phyloP scores from a whole-genome alignment of 2,797 vertebrate genomes.

The Acanthurus lineatus region DNA sequence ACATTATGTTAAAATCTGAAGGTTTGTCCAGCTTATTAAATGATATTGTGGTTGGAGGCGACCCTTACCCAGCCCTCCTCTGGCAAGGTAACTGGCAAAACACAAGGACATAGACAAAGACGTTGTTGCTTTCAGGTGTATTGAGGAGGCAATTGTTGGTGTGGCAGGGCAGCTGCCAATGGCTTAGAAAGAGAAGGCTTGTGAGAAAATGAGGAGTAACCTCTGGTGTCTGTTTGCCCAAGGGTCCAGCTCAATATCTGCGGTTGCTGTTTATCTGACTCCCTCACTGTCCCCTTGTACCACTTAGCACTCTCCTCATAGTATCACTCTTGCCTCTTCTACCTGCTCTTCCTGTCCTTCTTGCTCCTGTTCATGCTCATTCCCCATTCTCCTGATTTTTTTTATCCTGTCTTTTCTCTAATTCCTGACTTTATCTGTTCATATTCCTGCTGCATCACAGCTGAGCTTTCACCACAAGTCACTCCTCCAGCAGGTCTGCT shows the following conservation, averaged over 20 bases:
- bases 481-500: constrained; percentile 33
- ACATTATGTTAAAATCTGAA: too few species aligned
- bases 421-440: not conserved
- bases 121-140: constrained; percentile 66
- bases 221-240: constrained; percentile 61
- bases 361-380: constrained; percentile 23
- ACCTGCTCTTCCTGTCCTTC: constrained; percentile 17
- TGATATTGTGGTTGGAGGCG: too few species aligned
- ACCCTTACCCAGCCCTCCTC: too few species aligned
- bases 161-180: constrained; percentile 50
- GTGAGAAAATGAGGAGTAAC: constrained; percentile 75
- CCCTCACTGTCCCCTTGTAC: constrained; percentile 46
- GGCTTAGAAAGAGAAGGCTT: constrained; percentile 41
- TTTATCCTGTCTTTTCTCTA: constrained; percentile 8
- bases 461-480: constrained; percentile 32
- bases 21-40: too few species aligned
- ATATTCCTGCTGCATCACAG: constrained; percentile 10
- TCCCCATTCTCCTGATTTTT: constrained; percentile 30
- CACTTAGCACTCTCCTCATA: constrained; percentile 45
- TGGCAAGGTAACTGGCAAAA: constrained; percentile 49
- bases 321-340: constrained; percentile 31
- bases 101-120: constrained; percentile 39
- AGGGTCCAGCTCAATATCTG: constrained; percentile 69
- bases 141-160: constrained; percentile 68
- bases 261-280: constrained; percentile 58